phyloP scores from a whole-genome alignment of 2,113 vertebrate species.

The Chionis minor region DNA sequence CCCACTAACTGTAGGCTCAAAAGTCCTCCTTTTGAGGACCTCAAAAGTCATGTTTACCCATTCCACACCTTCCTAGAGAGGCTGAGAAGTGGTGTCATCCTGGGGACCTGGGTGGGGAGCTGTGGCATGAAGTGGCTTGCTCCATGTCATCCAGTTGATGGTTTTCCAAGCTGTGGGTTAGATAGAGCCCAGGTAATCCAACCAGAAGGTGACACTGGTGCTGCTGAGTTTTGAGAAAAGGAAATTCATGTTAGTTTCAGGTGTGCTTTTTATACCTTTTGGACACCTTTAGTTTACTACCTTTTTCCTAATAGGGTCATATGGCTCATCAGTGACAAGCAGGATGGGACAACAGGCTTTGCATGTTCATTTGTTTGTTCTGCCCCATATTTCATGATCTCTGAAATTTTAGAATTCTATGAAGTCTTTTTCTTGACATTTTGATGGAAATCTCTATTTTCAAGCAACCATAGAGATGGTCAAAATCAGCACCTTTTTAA shows the following conservation, averaged over 20 bases:
- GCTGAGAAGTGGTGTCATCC: not conserved
- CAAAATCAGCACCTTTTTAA: not conserved
- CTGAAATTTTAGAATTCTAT: not conserved
- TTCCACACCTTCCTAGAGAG: not conserved
- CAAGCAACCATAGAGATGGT: fast-evolving
- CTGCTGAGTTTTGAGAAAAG: not conserved
- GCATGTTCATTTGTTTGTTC: not conserved
- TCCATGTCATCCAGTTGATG: not conserved
- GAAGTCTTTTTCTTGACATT: not conserved
- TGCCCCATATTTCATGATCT: not conserved
- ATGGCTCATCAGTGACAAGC: not conserved
- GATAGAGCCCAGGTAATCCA: not conserved
- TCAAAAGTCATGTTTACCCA: not conserved
- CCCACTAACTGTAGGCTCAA: not conserved
- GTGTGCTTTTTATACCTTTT: not conserved
- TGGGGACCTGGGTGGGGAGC: not conserved
- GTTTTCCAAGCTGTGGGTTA: not conserved
- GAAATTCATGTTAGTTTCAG: not conserved
- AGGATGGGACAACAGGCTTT: not conserved
- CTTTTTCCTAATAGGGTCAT: not conserved
- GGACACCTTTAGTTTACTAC: not conserved
- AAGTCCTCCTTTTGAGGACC: not conserved
- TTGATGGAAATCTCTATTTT: not conserved
- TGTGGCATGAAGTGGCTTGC: not conserved
- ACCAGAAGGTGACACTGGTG: not conserved